Conservation (phyloP, 2,888 invertebrate species). For the Congeria kusceri region DNA sequence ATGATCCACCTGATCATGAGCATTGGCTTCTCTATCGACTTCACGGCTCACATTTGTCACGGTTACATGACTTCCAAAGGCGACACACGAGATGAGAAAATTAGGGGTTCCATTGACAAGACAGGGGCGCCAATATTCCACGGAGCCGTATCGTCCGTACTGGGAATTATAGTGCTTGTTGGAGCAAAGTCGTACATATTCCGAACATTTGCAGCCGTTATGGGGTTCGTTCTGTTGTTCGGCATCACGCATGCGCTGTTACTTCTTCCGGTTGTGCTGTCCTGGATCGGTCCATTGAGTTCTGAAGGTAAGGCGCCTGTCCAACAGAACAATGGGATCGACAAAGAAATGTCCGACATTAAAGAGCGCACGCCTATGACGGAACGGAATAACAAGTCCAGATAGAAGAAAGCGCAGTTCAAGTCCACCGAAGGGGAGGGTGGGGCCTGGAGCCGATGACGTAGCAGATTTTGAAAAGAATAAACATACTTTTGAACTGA, state of each 20-base stretch:
- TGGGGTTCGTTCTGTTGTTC: constrained; percentile 68
- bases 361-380: too few relatives aligned
- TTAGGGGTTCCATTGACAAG: constrained; percentile 53
- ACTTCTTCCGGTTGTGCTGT: constrained; percentile 66
- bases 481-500: too few relatives aligned
- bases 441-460: too few relatives aligned
- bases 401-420: too few relatives aligned
- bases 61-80: constrained; percentile 61
- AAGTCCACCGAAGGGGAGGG: too few relatives aligned
- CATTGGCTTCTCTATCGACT: constrained; percentile 79
- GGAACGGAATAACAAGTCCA: too few relatives aligned
- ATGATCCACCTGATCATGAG: constrained; percentile 80
- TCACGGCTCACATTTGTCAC: constrained; percentile 72
- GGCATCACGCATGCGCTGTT: constrained; percentile 65
- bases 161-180: constrained; percentile 66
- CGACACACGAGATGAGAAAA: constrained; percentile 45
- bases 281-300: constrained; percentile 45
- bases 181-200: constrained; percentile 66
- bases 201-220: constrained; percentile 68
- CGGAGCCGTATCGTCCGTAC: constrained; percentile 65
- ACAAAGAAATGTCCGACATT: too few relatives aligned
- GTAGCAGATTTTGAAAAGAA: too few relatives aligned
- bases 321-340: too few relatives aligned
- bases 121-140: constrained; percentile 70
- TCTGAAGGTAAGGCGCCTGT: too few relatives aligned